Base-by-base conservation (phyloP, 2,888 invertebrate species). In the Drosophila merina region DNA sequence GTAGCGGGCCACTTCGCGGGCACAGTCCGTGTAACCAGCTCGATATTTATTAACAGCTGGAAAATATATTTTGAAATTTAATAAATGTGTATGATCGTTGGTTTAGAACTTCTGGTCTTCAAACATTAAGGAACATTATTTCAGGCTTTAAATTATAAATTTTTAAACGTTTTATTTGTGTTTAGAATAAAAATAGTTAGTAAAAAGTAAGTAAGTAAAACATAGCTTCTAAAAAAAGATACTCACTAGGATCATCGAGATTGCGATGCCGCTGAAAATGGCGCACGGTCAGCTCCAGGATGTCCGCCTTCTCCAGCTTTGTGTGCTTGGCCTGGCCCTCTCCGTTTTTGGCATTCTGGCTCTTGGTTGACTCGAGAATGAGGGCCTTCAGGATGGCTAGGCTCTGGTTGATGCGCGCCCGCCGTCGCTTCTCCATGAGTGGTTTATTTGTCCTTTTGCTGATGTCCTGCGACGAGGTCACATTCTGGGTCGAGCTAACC, bases 261-360 rank as follows among this genome's bases (percentile, higher is more conserved):
- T 94, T 94, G 74, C 95, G 93, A 89, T 95, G 95, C 76, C 95
- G 92, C 90, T 96, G 96, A 76, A 97, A 94, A 91, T 96, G 96
- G 64, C 96, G 93, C 52, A 97, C 96, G 1, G 96, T 96, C 90
- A 96, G 93, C 91, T 97, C 97, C 72, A 97, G 92, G 79, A 97
- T 96, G 91, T 97, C 97, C 12, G 91, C 91, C 90, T 97, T 97
- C 91, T 97, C 96, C 90, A 96, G 92, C 92, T 96, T 97, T 71
- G 95, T 95, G 89, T 96, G 96, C 88, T 95, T 95, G 10, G 95
- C 90, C 75, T 95, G 92, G 93, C 94, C 83, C 92, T 93, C 90
- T 2, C 82, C 77, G 9, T 88, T 89, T 77, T 92, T 92, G 57
- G 91, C 87, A 77, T 89, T 92, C 58, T 89, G 89, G 76, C 89